phyloP scores from a whole-genome alignment of 2,797 vertebrate genomes.

The Eupleurogrammus muticus region DNA sequence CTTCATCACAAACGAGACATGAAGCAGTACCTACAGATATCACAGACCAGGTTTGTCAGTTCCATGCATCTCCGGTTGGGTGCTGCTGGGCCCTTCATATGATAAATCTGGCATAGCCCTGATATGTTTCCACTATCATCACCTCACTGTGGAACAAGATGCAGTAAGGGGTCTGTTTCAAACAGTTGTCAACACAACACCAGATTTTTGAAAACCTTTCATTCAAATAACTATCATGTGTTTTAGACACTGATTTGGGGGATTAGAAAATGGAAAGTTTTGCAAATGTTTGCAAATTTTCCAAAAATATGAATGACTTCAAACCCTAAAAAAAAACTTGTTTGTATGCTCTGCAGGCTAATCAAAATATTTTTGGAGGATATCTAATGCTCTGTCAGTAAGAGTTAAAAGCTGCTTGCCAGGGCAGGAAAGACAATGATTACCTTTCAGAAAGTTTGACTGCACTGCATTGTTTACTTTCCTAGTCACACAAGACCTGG shows the following conservation, averaged over 20 bases:
- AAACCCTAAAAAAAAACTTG: slow-evolving; percentile 44
- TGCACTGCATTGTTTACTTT: background rate
- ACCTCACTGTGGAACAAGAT: slow-evolving; percentile 21
- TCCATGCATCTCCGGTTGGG: background rate
- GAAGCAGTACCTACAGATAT: slow-evolving; percentile 13
- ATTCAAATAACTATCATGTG: slow-evolving; percentile 36
- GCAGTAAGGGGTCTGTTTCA: slow-evolving; percentile 13
- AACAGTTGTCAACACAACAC: slow-evolving; percentile 16
- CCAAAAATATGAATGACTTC: slow-evolving; percentile 22
- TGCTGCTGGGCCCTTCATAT: slow-evolving; percentile 11
- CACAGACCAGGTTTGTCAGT: slow-evolving; percentile 22
- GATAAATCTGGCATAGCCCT: slow-evolving; percentile 11
- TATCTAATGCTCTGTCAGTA: slow-evolving; percentile 18
- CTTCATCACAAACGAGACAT: slow-evolving; percentile 28
- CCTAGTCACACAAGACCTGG: slow-evolving; percentile 4
- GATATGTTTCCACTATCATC: slow-evolving; percentile 22
- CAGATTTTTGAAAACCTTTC: slow-evolving; percentile 12
- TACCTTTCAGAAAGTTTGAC: slow-evolving; percentile 3
- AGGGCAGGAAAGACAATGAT: slow-evolving; percentile 8
- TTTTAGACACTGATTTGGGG: slow-evolving; percentile 25
- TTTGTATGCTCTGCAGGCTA: slow-evolving; percentile 38
- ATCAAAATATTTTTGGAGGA: slow-evolving; percentile 40
- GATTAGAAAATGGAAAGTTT: slow-evolving; percentile 48
- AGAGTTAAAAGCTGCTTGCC: slow-evolving; percentile 1
- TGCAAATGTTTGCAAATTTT: background rate